These are phyloP conservation scores for Globodera rostochiensis DNA, from an alignment of 1,140 invertebrate genomes.

Conservation along the genomic window DNA sequence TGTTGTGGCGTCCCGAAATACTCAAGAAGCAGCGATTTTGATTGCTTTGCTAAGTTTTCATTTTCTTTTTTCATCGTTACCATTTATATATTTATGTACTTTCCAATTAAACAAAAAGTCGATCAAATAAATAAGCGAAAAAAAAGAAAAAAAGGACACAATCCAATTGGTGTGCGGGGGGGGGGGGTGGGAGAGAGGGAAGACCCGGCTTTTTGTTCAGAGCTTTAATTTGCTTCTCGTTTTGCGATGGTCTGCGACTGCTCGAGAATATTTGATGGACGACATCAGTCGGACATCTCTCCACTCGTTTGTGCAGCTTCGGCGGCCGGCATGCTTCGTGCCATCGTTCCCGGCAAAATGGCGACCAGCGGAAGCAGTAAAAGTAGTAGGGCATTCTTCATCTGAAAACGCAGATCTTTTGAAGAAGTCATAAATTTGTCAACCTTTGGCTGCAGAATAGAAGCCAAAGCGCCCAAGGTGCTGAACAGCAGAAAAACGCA, in stretches of 20 bases:
- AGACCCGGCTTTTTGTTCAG: too few relatives aligned
- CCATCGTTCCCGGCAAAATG: neutral
- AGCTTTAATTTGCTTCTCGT: neutral
- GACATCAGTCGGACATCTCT: neutral
- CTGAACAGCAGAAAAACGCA: slow-evolving; percentile 20
- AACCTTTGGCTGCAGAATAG: slow-evolving; percentile 24
- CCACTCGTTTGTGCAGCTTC: neutral
- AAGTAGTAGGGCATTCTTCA: neutral
- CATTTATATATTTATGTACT: too few relatives aligned
- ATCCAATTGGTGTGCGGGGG: too few relatives aligned
- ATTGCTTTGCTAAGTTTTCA: slow-evolving; percentile 1
- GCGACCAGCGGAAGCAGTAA: slow-evolving; percentile 6
- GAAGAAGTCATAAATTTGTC: neutral
- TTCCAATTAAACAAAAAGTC: neutral
- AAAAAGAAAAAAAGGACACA: neutral
- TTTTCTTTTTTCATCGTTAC: neutral
- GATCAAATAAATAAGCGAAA: neutral
- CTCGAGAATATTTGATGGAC: neutral
- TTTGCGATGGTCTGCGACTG: neutral
- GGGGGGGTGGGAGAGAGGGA: too few relatives aligned
- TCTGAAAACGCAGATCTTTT: neutral
- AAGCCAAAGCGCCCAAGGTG: slow-evolving; percentile 18
- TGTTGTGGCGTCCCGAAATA: slow-evolving; percentile 95
- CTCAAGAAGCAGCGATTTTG: slow-evolving; percentile 73
- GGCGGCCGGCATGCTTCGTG: neutral